Evolutionary conservation across 92 coral and sea anemone species (phyloP), one percentile per base, ranked within the genome.

Genomic region (Umimayanthus kanabou): DNA sequence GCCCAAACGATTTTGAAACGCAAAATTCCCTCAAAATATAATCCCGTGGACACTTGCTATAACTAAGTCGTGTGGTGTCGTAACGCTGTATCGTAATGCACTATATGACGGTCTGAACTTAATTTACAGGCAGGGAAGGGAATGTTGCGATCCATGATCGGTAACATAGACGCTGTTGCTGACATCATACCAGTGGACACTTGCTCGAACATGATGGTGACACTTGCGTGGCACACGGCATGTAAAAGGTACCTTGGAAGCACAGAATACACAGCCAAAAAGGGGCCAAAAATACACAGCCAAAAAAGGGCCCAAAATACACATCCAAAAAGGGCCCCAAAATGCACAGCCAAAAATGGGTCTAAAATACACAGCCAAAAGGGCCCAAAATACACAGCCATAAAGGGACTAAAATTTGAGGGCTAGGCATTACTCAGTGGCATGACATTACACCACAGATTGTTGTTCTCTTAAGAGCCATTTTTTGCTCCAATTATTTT

Each of bases 171-270:
- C 67, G 97, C 96, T 8, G 90, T 97, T 50, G 93, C 94, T 22
- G 99, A 97, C 43, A 90, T 97, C 39, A 80, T 97, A 72, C 99
- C 99, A 33, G 99, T 97, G 40, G 99, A 97, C 83, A 88, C 83
- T 42, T 95, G 97, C 39, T 96, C 96, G 69, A 95, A 97, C 74
- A 97, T 97, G 99, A 91, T 97, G 95, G 88, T 95, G n/a, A 89
- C 94, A 61, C 93, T 95, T 25, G 98, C 97, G 0, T 97, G 99
- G 99, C 89, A 94, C 85, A 92, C 93, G 72, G 98, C 91, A 22
- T 82, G 89, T 4, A 95, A 91, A 74, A 91, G 96, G 99, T 97
- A 89, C 47, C 71, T 29, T 61, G 23, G 25, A 61, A 8, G 26
- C 69, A 61, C 20, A 23, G 4, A 16, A 3, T 55, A 7, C 22